phyloP scores from a whole-genome alignment of 1,140 invertebrate genomes.

The Megathymus violae region DNA sequence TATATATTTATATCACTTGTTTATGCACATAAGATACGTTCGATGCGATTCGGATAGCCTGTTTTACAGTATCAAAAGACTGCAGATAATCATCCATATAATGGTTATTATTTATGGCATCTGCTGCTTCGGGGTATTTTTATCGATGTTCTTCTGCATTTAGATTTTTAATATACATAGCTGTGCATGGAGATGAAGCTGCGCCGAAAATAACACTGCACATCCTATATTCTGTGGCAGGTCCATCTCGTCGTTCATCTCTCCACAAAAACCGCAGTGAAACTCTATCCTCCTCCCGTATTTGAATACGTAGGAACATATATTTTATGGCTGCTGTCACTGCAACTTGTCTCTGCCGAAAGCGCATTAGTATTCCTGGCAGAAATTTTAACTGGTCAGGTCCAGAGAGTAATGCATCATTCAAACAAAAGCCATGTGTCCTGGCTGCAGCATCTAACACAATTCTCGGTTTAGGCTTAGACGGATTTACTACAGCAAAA shows the following conservation, averaged over 20 bases:
- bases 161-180: conserved; percentile 44
- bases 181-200: conserved; percentile 45
- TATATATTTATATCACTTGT: too few relatives aligned
- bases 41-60: conserved; percentile 4
- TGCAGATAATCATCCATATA: conserved; percentile 67
- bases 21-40: conserved; percentile 42
- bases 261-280: conserved; percentile 51
- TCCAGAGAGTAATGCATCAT: conserved; percentile 44
- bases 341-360: conserved; percentile 45
- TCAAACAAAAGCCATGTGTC: conserved; percentile 36
- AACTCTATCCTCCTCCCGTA: conserved; percentile 42
- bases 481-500: conserved; percentile 30
- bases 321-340: conserved; percentile 52
- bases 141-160: conserved; percentile 45
- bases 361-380: conserved; percentile 50
- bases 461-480: conserved; percentile 39
- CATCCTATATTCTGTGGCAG: conserved; percentile 43
- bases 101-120: conserved; percentile 42
- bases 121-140: conserved; percentile 36
- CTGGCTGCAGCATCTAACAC: conserved; percentile 53
- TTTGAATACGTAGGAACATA: conserved; percentile 55
- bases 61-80: conserved; percentile 27
- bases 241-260: conserved; percentile 1
- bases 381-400: conserved; percentile 47
- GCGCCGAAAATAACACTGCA: conserved; percentile 51